Evolutionary conservation across 2,888 invertebrate species (phyloP), one percentile per base, ranked within the genome.

Genomic region (Acheta domesticus): DNA sequence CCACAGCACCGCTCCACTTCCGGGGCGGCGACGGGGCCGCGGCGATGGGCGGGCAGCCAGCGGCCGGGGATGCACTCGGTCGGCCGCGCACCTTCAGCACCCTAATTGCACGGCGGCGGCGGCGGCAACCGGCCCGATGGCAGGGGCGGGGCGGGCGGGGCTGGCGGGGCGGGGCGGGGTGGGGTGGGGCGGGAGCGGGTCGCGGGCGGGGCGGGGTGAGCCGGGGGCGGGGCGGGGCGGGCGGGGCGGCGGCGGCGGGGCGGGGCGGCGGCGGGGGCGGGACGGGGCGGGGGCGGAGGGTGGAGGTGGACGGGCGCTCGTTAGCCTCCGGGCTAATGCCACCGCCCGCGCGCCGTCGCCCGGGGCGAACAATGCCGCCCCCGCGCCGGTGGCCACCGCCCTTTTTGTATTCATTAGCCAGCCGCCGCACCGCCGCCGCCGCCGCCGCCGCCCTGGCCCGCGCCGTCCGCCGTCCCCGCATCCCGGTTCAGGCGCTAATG

Each of bases 351-450:
- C n/a, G 62, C 62, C 62, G n/a, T 62, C 62, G 62, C 62, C 62
- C 62, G 16, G 62, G 62, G 62, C 62, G 62, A 62, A 62, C 62
- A 62, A 62, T 62, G 62, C 62, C n/a, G 14, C 62, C n/a, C 62
- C 62, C 14, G 62, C 62, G 16, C 62, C 14, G 62, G 62, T n/a
- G 14, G 62, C 62, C 62, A 11, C 16, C n/a, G n/a, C 62, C 62
- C 62, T 62, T 62, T 62, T 62, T 62, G 62, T 62, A 62, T 62
- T 62, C 62, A 62, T 62, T 62, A 62, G 62, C 62, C n/a, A n/a
- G 62, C 5, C 36, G 36, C 23, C 1, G 62, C n/a, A 12, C n/a
- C 5, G 62, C 5, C 36, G 36, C 62, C 14, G 16, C 62, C n/a
- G 16, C 62, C 16, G 62, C 62, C 14, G 62, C 62, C 16, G 16